A percentile compares a stretch with the other conserved stretches of the same genome.
Evolutionary conservation across 2,888 invertebrate genomes (phyloP).

Genomic region (Sicus ferrugineus): DNA sequence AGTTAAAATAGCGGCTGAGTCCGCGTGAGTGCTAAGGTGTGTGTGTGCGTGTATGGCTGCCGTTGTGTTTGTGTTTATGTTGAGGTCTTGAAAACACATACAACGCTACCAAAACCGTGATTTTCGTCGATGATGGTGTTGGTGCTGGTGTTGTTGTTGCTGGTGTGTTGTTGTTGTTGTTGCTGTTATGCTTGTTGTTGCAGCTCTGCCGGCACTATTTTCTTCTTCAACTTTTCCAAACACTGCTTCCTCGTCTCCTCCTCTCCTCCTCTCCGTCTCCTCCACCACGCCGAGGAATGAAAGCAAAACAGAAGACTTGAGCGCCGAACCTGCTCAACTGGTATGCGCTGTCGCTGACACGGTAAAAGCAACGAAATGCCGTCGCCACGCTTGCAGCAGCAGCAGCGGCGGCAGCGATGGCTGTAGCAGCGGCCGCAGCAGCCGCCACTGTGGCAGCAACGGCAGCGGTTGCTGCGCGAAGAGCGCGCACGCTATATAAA

Average conservation of each 20-base stretch:
- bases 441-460: constrained; percentile 3
- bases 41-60: neutral
- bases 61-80: neutral
- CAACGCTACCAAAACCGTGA: constrained; percentile 15
- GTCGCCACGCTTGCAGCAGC: constrained; percentile 8
- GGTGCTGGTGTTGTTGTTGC: constrained; percentile 24
- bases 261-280: too few relatives aligned
- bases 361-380: constrained; percentile 13
- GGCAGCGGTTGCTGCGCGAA: constrained; percentile 40
- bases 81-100: constrained; percentile 18
- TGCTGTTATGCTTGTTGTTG: constrained; percentile 33
- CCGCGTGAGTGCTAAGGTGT: neutral
- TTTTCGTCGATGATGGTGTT: constrained; percentile 11
- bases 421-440: constrained; percentile 16
- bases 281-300: neutral
- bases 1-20: neutral
- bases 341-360: neutral
- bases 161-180: neutral
- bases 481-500: constrained; percentile 64
- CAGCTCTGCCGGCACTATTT: neutral
- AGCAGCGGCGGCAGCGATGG: constrained; percentile 10
- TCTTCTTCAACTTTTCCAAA: constrained; percentile 21
- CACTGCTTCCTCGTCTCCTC: too few relatives aligned
- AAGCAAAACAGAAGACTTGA: constrained; percentile 30
- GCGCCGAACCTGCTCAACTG: constrained; percentile 31